These are phyloP conservation scores for Drosophila siamana DNA, from an alignment of 2,888 invertebrate species.

Conservation along the genomic window DNA sequence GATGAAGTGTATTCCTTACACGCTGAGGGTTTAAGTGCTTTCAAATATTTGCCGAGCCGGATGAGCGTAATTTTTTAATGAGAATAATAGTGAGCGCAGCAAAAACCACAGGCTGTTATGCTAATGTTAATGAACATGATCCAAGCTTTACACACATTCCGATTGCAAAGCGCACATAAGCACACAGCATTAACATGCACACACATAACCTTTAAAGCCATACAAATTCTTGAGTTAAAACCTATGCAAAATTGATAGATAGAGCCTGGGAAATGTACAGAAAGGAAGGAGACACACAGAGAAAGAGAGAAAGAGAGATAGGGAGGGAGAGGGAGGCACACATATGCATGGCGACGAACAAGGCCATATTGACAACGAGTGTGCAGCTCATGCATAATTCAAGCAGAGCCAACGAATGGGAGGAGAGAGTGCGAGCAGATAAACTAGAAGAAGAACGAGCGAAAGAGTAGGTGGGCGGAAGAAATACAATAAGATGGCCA, in stretches of 20 bases:
- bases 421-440: constrained; percentile 13
- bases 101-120: not conserved
- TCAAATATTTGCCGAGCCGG: not conserved
- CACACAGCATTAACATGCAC: constrained; percentile 29
- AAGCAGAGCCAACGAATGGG: constrained; percentile 35
- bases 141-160: constrained; percentile 46
- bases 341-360: constrained; percentile 37
- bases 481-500: constrained; percentile 50
- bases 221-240: constrained; percentile 68
- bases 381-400: constrained; percentile 72
- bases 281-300: not conserved
- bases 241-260: constrained; percentile 75
- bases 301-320: not conserved
- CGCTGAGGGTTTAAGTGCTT: not conserved
- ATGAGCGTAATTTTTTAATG: not conserved
- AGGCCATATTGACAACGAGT: constrained; percentile 70
- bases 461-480: constrained; percentile 13
- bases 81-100: not conserved
- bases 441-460: not conserved
- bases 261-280: constrained; percentile 37
- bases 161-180: constrained; percentile 31
- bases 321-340: not conserved
- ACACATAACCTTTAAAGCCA: constrained; percentile 59
- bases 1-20: too few relatives aligned
- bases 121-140: constrained; percentile 17